These are phyloP conservation scores for Gracilinanus agilis DNA, from an alignment of 2,113 vertebrate species.

Conservation along the genomic window DNA sequence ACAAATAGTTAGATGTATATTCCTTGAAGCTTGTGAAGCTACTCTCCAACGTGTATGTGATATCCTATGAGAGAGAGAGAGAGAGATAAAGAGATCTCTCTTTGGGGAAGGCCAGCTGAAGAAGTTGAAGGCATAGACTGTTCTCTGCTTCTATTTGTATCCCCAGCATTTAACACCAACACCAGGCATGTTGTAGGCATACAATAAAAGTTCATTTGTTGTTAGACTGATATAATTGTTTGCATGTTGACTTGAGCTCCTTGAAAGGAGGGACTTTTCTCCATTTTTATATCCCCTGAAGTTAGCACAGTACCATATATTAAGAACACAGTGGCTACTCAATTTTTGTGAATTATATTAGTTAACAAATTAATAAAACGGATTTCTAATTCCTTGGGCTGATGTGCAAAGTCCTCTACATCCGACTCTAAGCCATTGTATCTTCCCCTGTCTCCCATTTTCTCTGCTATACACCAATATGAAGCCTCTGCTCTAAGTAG, in stretches of 20 bases:
- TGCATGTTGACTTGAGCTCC: neutral
- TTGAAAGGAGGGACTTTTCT: neutral
- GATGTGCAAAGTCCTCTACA: neutral
- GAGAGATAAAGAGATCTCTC: no score
- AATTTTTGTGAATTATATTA: neutral
- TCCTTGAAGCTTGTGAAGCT: no score
- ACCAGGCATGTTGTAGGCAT: neutral
- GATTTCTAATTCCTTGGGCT: neutral
- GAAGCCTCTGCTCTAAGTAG: neutral
- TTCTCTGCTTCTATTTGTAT: neutral
- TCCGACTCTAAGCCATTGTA: neutral
- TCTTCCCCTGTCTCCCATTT: neutral
- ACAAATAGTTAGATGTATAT: no score
- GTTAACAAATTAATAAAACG: neutral
- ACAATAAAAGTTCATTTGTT: neutral
- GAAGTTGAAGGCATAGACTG: neutral
- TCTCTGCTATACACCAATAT: neutral
- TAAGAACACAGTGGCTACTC: neutral
- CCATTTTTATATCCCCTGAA: neutral
- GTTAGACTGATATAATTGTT: no score
- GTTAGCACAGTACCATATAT: no score
- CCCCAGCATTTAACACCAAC: neutral
- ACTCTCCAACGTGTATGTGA: no score
- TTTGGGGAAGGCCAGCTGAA: no score
- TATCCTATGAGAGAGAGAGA: no score